phyloP scores from a whole-genome alignment of 2,113 vertebrate species.

The Lates calcarifer region DNA sequence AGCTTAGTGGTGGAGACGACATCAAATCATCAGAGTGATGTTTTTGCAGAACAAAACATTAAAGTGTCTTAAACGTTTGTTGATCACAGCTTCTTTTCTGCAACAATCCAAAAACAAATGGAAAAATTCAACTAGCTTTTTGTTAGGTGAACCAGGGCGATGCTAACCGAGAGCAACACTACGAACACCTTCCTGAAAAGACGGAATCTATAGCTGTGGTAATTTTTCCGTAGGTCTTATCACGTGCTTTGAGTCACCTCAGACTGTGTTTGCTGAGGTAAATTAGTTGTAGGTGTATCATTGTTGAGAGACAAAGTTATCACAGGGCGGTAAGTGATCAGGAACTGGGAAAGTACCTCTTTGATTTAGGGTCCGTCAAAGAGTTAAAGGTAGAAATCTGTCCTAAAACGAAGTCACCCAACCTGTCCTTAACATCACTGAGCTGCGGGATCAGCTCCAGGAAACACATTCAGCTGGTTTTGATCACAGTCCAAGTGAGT shows the following conservation, averaged over 20 bases:
- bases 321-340: background rate
- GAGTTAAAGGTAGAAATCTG: constrained; percentile 28
- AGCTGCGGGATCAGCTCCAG: constrained; percentile 25
- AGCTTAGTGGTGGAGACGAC: too few relatives aligned
- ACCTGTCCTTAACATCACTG: constrained; percentile 33
- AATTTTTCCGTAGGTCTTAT: background rate
- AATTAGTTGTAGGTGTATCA: background rate
- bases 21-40: too few relatives aligned
- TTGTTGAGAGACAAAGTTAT: background rate
- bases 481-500: constrained; percentile 22
- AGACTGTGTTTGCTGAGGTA: background rate
- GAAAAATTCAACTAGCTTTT: too few relatives aligned
- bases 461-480: constrained; percentile 40
- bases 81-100: too few relatives aligned
- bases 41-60: too few relatives aligned
- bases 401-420: constrained; percentile 34
- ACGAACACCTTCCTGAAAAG: too few relatives aligned
- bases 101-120: too few relatives aligned
- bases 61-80: too few relatives aligned
- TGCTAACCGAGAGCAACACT: too few relatives aligned
- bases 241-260: too few relatives aligned
- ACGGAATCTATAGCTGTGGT: too few relatives aligned
- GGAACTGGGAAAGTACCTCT: background rate
- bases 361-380: background rate
- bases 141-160: too few relatives aligned